Evolutionary conservation across 2,797 vertebrate species (phyloP).

Genomic region (Distichodus sexfasciatus): DNA sequence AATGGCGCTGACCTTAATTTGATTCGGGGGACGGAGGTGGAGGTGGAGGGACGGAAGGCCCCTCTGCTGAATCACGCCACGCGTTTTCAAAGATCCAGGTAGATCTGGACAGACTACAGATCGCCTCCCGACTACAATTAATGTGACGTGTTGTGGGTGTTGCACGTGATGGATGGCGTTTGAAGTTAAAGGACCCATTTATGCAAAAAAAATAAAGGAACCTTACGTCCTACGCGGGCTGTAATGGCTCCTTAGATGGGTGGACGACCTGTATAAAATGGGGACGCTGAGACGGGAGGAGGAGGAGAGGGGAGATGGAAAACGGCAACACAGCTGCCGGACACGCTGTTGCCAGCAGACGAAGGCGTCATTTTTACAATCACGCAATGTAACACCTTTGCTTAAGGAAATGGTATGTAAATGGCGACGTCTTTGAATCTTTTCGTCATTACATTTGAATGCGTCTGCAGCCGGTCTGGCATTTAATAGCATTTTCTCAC

Average conservation of each 20-base stretch:
- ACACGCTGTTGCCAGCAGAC: background rate
- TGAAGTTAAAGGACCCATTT: constrained; percentile 34
- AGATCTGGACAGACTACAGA: constrained; percentile 41
- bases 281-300: background rate
- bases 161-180: constrained; percentile 40
- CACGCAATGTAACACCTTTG: constrained; percentile 6
- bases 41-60: too few relatives aligned
- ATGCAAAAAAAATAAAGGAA: constrained; percentile 32
- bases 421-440: constrained; percentile 22
- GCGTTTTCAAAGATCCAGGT: constrained; percentile 44
- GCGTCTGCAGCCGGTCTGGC: background rate
- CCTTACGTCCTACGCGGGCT: background rate
- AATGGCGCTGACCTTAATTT: constrained; percentile 43
- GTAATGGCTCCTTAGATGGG: constrained; percentile 29
- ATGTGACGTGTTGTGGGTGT: constrained; percentile 46
- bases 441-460: constrained; percentile 30
- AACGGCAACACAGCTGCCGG: background rate
- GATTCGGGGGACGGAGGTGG: too few relatives aligned
- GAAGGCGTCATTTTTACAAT: background rate
- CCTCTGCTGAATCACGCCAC: constrained; percentile 31
- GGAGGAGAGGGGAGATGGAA: too few relatives aligned
- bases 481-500: background rate
- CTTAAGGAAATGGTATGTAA: constrained; percentile 35
- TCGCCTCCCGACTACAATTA: constrained; percentile 44
- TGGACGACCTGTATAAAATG: constrained; percentile 5